phyloP scores from a whole-genome alignment of 1,140 invertebrate genomes.

The Drosophila erecta region DNA sequence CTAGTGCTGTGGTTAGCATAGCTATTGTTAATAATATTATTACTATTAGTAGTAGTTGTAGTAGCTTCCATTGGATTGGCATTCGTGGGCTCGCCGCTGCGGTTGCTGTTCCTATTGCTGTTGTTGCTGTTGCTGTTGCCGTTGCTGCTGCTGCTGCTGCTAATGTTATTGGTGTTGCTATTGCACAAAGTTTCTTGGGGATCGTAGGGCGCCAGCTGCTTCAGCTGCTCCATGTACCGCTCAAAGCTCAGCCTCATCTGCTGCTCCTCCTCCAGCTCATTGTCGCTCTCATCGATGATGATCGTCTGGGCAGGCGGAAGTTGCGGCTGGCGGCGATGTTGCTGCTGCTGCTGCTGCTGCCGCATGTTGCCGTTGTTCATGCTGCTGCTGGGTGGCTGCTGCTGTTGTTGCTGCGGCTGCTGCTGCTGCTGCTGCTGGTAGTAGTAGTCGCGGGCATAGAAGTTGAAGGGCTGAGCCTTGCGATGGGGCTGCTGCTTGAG shows the following conservation, averaged over 20 bases:
- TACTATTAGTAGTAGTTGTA: slow-evolving; percentile 62
- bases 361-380: slow-evolving; percentile 62
- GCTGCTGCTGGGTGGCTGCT: slow-evolving; percentile 8
- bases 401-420: slow-evolving; percentile 44
- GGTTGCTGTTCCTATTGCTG: slow-evolving; percentile 50
- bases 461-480: slow-evolving; percentile 49
- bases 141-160: slow-evolving; percentile 18
- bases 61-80: slow-evolving; percentile 78
- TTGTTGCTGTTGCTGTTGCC: slow-evolving; percentile 37
- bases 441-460: slow-evolving; percentile 58
- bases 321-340: slow-evolving; percentile 22
- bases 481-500: slow-evolving; percentile 52
- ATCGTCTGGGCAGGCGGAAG: slow-evolving; percentile 57
- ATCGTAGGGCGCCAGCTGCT: slow-evolving; percentile 54
- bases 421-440: slow-evolving; percentile 49
- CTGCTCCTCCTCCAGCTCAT: slow-evolving; percentile 62
- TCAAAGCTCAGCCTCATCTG: slow-evolving; percentile 62
- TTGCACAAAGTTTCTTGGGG: slow-evolving; percentile 63
- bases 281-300: slow-evolving; percentile 74
- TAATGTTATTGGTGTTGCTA: slow-evolving; percentile 56
- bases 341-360: slow-evolving; percentile 43
- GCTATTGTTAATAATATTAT: slow-evolving; percentile 53
- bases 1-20: slow-evolving; percentile 52
- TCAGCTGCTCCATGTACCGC: slow-evolving; percentile 71
- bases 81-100: slow-evolving; percentile 60